phyloP scores from a whole-genome alignment of 2,113 vertebrate genomes.

The Echinops telfairi region DNA sequence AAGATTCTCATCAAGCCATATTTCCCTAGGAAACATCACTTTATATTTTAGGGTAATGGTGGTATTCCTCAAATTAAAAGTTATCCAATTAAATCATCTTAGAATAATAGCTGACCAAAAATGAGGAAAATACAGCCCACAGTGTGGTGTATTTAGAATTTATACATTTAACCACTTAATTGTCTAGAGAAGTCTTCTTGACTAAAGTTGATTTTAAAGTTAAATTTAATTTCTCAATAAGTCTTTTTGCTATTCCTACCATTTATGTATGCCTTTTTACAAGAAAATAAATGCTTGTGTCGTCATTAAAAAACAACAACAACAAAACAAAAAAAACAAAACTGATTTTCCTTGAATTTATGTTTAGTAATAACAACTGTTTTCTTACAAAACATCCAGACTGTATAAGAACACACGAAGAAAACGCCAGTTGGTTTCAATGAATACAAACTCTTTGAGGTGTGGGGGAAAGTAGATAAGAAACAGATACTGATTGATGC shows the following conservation, averaged over 20 bases:
- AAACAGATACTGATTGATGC: neutral
- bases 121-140: neutral
- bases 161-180: slow-evolving; percentile 1
- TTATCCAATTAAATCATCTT: slow-evolving; percentile 23
- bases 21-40: slow-evolving; percentile 51
- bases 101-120: slow-evolving; percentile 54
- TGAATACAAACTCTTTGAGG: neutral
- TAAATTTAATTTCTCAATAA: slow-evolving; percentile 55
- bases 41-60: slow-evolving; percentile 30
- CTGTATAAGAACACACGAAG: neutral
- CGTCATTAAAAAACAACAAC: no score
- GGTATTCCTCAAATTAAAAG: slow-evolving; percentile 37
- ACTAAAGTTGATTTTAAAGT: slow-evolving; percentile 45
- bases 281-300: slow-evolving; percentile 48
- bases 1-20: neutral
- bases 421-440: neutral
- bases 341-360: slow-evolving; percentile 32
- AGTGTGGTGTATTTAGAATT: neutral
- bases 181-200: slow-evolving; percentile 49
- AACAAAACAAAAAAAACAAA: no score
- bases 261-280: slow-evolving; percentile 26
- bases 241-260: slow-evolving; percentile 16
- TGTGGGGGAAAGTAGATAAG: neutral
- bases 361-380: slow-evolving; percentile 10
- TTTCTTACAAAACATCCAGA: slow-evolving; percentile 20